Evolutionary conservation across 2,113 vertebrate species (phyloP).

Genomic region (Lontra canadensis): DNA sequence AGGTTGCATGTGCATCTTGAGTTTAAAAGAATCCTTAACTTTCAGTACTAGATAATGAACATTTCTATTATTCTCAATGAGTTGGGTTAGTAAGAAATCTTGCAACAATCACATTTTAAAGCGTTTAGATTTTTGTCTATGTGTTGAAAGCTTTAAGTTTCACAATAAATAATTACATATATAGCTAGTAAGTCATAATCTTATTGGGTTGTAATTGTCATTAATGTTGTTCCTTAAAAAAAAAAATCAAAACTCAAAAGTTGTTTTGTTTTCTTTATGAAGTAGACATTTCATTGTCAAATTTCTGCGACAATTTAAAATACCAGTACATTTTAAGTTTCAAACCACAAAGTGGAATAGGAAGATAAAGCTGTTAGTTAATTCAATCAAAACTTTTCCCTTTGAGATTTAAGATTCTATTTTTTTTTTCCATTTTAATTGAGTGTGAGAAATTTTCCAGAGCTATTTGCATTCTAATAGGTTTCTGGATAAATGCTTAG

Average conservation of each 20-base stretch:
- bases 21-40: constrained; percentile 22
- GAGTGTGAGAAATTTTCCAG: background rate
- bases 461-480: constrained; percentile 3
- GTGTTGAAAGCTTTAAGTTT: background rate
- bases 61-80: constrained; percentile 36
- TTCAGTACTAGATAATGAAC: constrained; percentile 35
- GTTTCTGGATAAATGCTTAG: constrained; percentile 36
- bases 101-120: background rate
- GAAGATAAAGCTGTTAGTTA: background rate
- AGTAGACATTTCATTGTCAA: background rate
- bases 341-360: background rate
- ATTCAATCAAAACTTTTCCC: background rate
- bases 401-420: background rate
- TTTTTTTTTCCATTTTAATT: background rate
- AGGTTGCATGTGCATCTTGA: constrained; percentile 49
- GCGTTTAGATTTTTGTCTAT: background rate
- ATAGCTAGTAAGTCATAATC: background rate
- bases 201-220: background rate
- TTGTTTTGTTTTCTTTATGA: background rate
- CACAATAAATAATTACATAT: constrained; percentile 8
- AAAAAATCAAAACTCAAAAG: background rate
- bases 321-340: background rate
- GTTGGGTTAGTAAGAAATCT: background rate
- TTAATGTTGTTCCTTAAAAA: background rate
- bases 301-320: background rate